Base-by-base conservation (phyloP, 2,888 invertebrate species). In the Cheilosia soror region DNA sequence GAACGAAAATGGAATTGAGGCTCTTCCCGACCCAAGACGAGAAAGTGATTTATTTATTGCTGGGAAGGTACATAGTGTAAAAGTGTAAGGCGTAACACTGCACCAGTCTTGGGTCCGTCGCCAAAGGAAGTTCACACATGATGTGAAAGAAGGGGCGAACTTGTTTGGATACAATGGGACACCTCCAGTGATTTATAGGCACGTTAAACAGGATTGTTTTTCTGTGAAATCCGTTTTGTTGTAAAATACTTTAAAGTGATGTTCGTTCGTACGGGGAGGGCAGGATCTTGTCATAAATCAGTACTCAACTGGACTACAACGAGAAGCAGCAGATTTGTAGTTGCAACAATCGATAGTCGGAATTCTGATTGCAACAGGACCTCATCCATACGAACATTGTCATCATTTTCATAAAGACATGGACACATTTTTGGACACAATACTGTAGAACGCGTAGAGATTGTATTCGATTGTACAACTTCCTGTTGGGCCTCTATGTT, bases 41-140 rank as follows among this genome's bases (percentile, higher is more conserved):
- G 63, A 73, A 63, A 73, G 73, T 63, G 62, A 63, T 63, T 73
- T 73, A 73, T 73, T 55, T 73, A 73, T 73, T 55, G n/a, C 31
- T 49, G 57, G 2, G 68, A 20, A 44, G 31, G 13, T 15, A 27
- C 40, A 29, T 0, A 29, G 4, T 29, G 29, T 5, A 29, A 20
- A 29, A 0, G n/a, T 42, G 51, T 31, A 53, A 29, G 51, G 49
- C 42, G 51, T 72, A 62, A 42, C 51, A 62, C 72, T 42, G 51
- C 37, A 51, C 72, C 51, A 60, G 72, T 37, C 40, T 40, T 55
- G 44, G 47, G 29, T 20, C 33, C 25, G 44, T 47, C 47, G 33
- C 47, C n/a, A 47, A 47, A 51, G 47, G 49, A 58, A 37, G 31
- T 47, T 55, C 47, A 33, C 62, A 73, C 55, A 53, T 57, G 33